phyloP scores from a whole-genome alignment of 2,888 invertebrate species.

The Antheraea yamamai region DNA sequence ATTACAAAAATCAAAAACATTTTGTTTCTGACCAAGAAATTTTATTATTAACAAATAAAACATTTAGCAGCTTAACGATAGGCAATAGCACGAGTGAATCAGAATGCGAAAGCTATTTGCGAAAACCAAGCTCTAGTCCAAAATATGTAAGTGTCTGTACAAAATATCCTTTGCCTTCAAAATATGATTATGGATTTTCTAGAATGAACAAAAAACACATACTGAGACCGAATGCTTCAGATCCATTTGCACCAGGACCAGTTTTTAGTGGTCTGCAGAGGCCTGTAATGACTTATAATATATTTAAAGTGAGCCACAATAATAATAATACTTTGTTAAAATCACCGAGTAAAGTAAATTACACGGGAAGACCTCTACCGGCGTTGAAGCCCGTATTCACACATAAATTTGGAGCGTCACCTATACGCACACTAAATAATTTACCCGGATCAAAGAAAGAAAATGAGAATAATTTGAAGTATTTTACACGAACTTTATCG shows the following conservation, averaged over 20 bases:
- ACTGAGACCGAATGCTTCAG: slow-evolving; percentile 63
- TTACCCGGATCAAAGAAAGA: slow-evolving; percentile 56
- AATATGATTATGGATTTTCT: slow-evolving; percentile 67
- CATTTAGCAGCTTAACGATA: slow-evolving; percentile 78
- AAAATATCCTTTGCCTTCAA: slow-evolving; percentile 68
- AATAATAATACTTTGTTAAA: slow-evolving; percentile 72
- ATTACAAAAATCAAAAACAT: slow-evolving; percentile 80
- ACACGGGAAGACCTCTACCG: slow-evolving; percentile 61
- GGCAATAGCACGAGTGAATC: slow-evolving; percentile 82
- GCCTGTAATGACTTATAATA: slow-evolving; percentile 70
- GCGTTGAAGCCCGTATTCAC: slow-evolving; percentile 69
- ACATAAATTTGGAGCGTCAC: slow-evolving; percentile 75
- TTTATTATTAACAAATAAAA: slow-evolving; percentile 78
- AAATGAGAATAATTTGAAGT: slow-evolving; percentile 52
- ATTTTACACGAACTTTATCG: slow-evolving; percentile 55
- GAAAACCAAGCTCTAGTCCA: slow-evolving; percentile 67
- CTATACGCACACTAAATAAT: slow-evolving; percentile 61
- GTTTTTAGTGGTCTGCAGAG: slow-evolving; percentile 76
- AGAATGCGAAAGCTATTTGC: slow-evolving; percentile 72
- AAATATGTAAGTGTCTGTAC: slow-evolving; percentile 74
- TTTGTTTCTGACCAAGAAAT: slow-evolving; percentile 83
- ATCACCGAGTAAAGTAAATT: slow-evolving; percentile 61
- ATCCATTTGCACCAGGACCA: slow-evolving; percentile 78
- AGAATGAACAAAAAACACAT: slow-evolving; percentile 66
- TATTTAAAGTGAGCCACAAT: slow-evolving; percentile 74